These are phyloP conservation scores for Tetragnatha montana DNA, from an alignment of 2,888 invertebrate species.

Conservation along the genomic window DNA sequence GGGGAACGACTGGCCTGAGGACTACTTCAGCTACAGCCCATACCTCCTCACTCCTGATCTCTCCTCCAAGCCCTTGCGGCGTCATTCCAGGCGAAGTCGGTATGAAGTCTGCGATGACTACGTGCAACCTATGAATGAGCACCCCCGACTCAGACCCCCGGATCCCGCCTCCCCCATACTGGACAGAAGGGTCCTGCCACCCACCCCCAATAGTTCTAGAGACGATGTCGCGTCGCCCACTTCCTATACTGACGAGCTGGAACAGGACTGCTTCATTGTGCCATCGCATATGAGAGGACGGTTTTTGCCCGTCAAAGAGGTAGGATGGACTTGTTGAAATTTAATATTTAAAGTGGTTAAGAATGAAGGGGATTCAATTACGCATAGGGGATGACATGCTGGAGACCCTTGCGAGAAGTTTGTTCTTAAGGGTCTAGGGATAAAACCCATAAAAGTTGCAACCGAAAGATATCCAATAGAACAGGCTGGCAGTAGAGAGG, in stretches of 20 bases:
- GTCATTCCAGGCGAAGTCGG: slow-evolving; percentile 27
- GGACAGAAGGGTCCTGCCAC: slow-evolving; percentile 56
- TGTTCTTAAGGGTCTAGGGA: not conserved
- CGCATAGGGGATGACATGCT: too few species aligned
- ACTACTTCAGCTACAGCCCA: slow-evolving; percentile 68
- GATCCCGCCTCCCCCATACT: slow-evolving; percentile 60
- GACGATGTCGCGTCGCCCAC: slow-evolving; percentile 29
- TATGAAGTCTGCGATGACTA: slow-evolving; percentile 62
- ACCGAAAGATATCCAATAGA: not conserved
- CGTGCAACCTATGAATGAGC: slow-evolving; percentile 44
- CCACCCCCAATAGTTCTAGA: slow-evolving; percentile 37
- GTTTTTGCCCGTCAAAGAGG: slow-evolving; percentile 64
- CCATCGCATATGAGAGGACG: slow-evolving; percentile 64
- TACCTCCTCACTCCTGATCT: slow-evolving; percentile 67
- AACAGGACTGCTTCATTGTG: slow-evolving; percentile 70
- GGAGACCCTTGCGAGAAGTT: not conserved
- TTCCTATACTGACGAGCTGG: slow-evolving; percentile 36
- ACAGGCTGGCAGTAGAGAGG: not conserved
- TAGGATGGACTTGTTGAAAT: slow-evolving; percentile 22
- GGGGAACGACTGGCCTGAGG: slow-evolving; percentile 67
- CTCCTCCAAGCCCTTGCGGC: slow-evolving; percentile 49
- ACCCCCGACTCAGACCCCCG: slow-evolving; percentile 59
- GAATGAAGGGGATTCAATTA: too few species aligned
- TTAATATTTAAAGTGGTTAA: too few species aligned
- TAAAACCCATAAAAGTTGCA: not conserved